Evolutionary conservation across 2,797 vertebrate genomes (phyloP).

Genomic region (Sebastiscus albofasciatus): DNA sequence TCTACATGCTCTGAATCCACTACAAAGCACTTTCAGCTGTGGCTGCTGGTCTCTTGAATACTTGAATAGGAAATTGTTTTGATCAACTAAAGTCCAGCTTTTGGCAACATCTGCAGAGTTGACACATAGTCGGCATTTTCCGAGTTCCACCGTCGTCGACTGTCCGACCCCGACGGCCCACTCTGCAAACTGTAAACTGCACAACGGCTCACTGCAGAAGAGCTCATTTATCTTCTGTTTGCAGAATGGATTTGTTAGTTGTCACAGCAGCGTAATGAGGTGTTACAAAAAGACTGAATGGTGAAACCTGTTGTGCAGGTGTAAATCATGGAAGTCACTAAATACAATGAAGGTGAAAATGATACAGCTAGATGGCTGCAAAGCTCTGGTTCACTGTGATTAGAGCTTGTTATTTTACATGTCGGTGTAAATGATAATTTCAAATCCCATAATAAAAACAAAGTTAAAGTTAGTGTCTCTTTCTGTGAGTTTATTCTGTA

Average conservation of each 20-base stretch:
- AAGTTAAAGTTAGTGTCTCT: neutral
- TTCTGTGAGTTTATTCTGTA: neutral
- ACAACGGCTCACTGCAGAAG: neutral
- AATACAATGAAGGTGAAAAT: neutral
- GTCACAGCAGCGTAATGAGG: neutral
- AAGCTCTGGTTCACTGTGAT: neutral
- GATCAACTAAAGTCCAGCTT: conserved; percentile 19
- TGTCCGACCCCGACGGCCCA: conserved; percentile 2
- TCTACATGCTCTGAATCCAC: neutral
- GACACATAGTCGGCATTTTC: conserved; percentile 54
- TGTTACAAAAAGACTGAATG: neutral
- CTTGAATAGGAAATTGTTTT: neutral
- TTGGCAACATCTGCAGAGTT: conserved; percentile 40
- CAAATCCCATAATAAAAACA: neutral
- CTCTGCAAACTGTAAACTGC: conserved; percentile 1
- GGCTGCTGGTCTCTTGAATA: neutral
- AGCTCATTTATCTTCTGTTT: neutral
- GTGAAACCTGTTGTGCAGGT: neutral
- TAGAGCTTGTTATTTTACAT: neutral
- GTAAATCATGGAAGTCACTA: neutral
- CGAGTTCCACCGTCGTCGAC: conserved; percentile 15
- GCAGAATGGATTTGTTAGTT: neutral
- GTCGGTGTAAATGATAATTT: neutral
- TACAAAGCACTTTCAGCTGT: neutral
- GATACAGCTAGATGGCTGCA: neutral